phyloP scores from a whole-genome alignment of 2,888 invertebrate species.

The Tinea trinotella region DNA sequence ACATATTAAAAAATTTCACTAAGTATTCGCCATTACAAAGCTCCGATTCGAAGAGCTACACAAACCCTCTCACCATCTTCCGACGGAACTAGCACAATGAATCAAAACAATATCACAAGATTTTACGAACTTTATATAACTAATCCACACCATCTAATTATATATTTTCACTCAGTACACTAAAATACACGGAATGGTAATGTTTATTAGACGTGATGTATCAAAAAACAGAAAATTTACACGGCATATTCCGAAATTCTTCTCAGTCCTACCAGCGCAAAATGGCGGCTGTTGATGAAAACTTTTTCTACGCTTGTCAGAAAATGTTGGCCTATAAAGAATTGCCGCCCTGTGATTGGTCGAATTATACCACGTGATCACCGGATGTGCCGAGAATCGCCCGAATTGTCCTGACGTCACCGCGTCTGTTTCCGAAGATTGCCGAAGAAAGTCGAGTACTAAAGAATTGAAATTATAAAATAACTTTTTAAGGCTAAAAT shows the following conservation, averaged over 20 bases:
- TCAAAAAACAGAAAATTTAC: constrained; percentile 76
- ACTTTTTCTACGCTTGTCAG: constrained; percentile 97
- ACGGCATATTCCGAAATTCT: constrained; percentile 82
- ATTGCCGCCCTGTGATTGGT: constrained; percentile 57
- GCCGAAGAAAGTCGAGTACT: constrained; percentile 38
- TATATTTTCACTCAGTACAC: constrained; percentile 71
- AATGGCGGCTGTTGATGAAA: constrained; percentile 96
- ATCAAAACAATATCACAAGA: constrained; percentile 77
- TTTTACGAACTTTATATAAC: constrained; percentile 63
- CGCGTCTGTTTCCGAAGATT: constrained; percentile 46
- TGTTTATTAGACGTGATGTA: constrained; percentile 71
- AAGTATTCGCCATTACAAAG: constrained; percentile 87
- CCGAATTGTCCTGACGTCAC: constrained; percentile 63
- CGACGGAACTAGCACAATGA: constrained; percentile 81
- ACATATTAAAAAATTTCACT: constrained; percentile 79
- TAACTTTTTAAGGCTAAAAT: not conserved
- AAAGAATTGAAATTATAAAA: not conserved
- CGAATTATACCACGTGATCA: constrained; percentile 56
- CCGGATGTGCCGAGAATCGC: constrained; percentile 67
- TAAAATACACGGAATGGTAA: constrained; percentile 73
- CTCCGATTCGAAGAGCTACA: constrained; percentile 77
- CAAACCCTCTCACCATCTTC: constrained; percentile 83
- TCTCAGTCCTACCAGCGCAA: constrained; percentile 86
- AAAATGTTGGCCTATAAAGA: constrained; percentile 74
- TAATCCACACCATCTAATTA: constrained; percentile 59